Base-by-base conservation (phyloP, 2,797 vertebrate genomes). In the Acanthiza pusilla region DNA sequence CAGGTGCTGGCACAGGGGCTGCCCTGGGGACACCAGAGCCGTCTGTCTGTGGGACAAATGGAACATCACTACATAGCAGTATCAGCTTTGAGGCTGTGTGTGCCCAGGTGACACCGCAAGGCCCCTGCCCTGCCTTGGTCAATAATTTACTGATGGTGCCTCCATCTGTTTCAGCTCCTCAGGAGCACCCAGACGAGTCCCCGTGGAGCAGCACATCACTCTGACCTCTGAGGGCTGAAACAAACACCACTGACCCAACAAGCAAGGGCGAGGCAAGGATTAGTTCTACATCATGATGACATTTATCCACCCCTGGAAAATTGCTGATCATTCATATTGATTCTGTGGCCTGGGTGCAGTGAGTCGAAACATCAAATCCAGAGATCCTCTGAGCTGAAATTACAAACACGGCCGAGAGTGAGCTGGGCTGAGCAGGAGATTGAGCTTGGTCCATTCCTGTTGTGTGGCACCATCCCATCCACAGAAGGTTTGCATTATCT, bases 261-360 rank as follows among this genome's bases (percentile, higher is more conserved):
- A 16, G 42, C 36, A 65, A 85, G 92, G 73, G 91, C 88, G 70
- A 68, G 7, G 43, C 13, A 16, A 81, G 55, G 84, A 85, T 96
- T 76, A 95, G 66, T 16, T 94, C 77, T 47, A 32, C 83, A 36
- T 14, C 38, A 30, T 29, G 7, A 21, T 87, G 68, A 45, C 77
- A 53, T 91, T 95, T 89, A 89, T 94, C 85, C 95, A 18, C 78
- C 71, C 42, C 84, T 94, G 94, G 91, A 60, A 92, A 94, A 95
- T 94, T 72, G 73, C 88, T 79, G 85, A 79, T 96, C 51, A 91
- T 94, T 97, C 92, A 16, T 77, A 93, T 93, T 81, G 95, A 96
- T 94, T 91, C 42, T 27, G 45, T 29, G 77, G 65, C 17, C 57
- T 62, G 76, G 40, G 21, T 10, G 86, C 93, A 89, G 61, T 14